Conservation (phyloP, 2,113 vertebrate genomes). For the Myotis brandtii region DNA sequence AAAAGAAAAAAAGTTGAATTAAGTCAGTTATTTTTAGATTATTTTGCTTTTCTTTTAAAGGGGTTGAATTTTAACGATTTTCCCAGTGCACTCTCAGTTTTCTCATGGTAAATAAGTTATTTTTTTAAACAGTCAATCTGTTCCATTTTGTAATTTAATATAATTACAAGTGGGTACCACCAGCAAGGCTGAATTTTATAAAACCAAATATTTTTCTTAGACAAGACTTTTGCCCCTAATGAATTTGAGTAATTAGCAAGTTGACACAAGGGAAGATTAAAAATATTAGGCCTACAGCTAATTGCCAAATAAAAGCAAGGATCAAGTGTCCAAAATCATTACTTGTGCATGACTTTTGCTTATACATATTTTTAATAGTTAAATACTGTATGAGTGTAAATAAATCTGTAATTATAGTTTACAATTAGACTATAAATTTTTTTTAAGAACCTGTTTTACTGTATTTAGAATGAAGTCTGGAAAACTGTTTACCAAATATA, state of each 20-base stretch:
- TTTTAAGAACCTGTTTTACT: neutral
- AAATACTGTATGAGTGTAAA: neutral
- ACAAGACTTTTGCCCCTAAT: slow-evolving; percentile 12
- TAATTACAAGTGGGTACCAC: slow-evolving; percentile 23
- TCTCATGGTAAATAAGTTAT: neutral
- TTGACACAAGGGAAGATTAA: neutral
- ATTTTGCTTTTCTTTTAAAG: slow-evolving; percentile 53
- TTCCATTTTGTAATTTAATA: neutral
- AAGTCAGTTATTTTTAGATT: slow-evolving; percentile 37
- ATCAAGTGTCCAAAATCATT: neutral
- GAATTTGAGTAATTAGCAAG: slow-evolving; percentile 25
- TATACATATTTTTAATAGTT: neutral
- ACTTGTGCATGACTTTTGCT: neutral
- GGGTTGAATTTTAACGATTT: neutral
- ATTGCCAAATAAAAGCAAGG: slow-evolving; percentile 32
- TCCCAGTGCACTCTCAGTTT: neutral
- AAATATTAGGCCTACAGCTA: neutral
- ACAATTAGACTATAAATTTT: neutral
- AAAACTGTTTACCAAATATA: neutral
- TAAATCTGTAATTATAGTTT: neutral
- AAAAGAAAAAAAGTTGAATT: neutral
- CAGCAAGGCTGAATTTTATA: neutral
- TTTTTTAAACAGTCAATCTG: neutral
- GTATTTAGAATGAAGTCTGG: slow-evolving; percentile 48
- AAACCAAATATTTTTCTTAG: slow-evolving; percentile 51